Percentiles rank a stretch among this genome's conserved stretches.
These are phyloP conservation scores for rat (Rattus norvegicus) DNA, from an alignment of 2,113 vertebrate species.

Conservation along the genomic window GRCr8 NC_086037.1:60076501-60077000, in stretches of 20 bases:
- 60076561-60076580: not conserved
- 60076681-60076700: not conserved
- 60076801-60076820: not conserved
- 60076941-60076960: not conserved
- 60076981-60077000: not conserved
- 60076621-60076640: not conserved
- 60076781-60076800: not conserved
- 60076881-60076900: not conserved
- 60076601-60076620: not conserved
- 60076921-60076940: not conserved
- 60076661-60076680: not conserved
- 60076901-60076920: not conserved
- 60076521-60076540: not conserved
- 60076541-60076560: not conserved
- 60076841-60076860: accelerated
- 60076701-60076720: not conserved
- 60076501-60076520: not conserved
- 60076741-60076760: not conserved
- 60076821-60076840: not conserved
- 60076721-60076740: not conserved
- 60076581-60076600: not conserved
- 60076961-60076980: not conserved
- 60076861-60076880: accelerated
- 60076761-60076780: not conserved
- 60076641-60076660: not conserved